Conservation (phyloP, 2,113 vertebrate species). For the Heterochromis multidens region DNA sequence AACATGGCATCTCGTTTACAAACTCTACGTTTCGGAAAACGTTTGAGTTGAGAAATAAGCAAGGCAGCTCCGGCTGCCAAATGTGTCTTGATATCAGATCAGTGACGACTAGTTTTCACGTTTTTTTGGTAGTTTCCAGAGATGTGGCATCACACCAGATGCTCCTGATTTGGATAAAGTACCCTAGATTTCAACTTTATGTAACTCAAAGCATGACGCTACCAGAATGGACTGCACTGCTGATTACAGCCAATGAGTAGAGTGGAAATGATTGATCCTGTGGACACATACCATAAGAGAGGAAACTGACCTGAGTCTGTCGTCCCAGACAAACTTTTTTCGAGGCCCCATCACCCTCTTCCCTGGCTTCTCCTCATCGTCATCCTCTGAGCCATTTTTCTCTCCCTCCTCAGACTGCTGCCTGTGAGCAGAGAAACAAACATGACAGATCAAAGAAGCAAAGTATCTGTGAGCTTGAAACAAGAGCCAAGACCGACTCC, state of each 20-base stretch:
- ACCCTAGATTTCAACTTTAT: neutral
- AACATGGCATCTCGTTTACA: neutral
- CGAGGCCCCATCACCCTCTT: conserved; percentile 94
- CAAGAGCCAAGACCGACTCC: neutral
- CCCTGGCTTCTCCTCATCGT: conserved; percentile 96
- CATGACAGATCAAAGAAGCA: neutral
- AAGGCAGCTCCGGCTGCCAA: neutral
- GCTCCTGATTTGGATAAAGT: neutral
- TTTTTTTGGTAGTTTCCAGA: neutral
- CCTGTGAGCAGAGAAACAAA: conserved; percentile 61
- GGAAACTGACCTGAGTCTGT: conserved; percentile 85
- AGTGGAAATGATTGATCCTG: neutral
- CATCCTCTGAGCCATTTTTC: conserved; percentile 93
- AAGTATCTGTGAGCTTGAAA: neutral
- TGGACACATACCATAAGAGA: neutral
- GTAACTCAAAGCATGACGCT: neutral
- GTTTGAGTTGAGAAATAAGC: too few relatives aligned
- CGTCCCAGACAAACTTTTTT: conserved; percentile 97
- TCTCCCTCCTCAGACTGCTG: conserved; percentile 91
- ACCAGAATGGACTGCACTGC: neutral
- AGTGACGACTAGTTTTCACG: accelerated
- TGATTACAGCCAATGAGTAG: neutral
- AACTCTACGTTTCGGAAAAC: neutral
- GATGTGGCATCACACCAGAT: neutral
- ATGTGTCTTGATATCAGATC: neutral